These are phyloP conservation scores for Mactra quadrangularis DNA, from an alignment of 1,140 invertebrate genomes.

Conservation along the genomic window DNA sequence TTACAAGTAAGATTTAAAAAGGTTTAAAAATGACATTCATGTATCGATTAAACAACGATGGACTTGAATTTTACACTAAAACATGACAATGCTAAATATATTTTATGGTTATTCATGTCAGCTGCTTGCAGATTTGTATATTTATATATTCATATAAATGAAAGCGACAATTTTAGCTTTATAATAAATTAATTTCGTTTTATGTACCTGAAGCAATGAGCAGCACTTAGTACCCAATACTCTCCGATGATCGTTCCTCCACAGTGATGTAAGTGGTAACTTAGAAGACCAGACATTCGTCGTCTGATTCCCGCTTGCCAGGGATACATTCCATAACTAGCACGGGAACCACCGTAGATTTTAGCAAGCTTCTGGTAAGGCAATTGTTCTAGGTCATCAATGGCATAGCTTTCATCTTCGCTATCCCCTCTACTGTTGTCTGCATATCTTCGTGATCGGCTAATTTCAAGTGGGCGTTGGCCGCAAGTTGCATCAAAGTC, in stretches of 20 bases:
- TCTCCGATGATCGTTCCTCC: conserved; percentile 96
- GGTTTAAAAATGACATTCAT: too few relatives aligned
- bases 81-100: too few relatives aligned
- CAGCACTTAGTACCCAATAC: conserved; percentile 97
- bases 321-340: conserved; percentile 95
- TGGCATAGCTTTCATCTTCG: too few relatives aligned
- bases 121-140: too few relatives aligned
- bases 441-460: conserved; percentile 12
- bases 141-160: too few relatives aligned
- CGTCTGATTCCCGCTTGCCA: conserved; percentile 93
- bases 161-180: too few relatives aligned
- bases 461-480: conserved; percentile 31
- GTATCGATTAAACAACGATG: too few relatives aligned
- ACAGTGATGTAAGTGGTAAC: conserved; percentile 87
- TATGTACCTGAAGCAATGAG: conserved; percentile 94
- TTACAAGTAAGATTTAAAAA: too few relatives aligned
- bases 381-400: conserved; percentile 2
- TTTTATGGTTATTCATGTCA: too few relatives aligned
- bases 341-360: conserved; percentile 90
- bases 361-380: conserved; percentile 34
- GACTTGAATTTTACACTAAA: too few relatives aligned
- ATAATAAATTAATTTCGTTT: too few relatives aligned
- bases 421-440: background rate
- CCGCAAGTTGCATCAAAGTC: conserved; percentile 39
- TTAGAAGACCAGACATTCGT: conserved; percentile 90